Evolutionary conservation across 2,888 invertebrate species (phyloP), one percentile per base, ranked within the genome.

Genomic region (Sphaerophoria taeniata): DNA sequence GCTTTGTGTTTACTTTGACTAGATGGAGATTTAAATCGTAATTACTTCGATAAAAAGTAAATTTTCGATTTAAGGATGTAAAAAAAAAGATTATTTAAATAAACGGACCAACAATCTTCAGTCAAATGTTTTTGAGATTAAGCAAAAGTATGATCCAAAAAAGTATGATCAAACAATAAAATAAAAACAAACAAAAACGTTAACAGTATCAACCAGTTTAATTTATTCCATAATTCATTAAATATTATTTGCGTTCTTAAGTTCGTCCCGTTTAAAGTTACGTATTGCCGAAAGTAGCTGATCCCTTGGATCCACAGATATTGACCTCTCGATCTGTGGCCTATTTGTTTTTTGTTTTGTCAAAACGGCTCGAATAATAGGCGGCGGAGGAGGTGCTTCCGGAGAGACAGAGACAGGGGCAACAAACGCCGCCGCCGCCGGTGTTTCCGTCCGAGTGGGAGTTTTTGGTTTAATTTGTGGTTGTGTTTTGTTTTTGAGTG

Each of bases 241-340:
- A 60, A 49, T 49, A 65, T 24, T 24, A 24, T 65, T 65, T 65
- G n/a, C 2, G 49, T 65, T 49, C 49, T 91, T 91, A 11, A 92
- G 88, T 60, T 89, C 89, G 6, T 91, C 89, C 2, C 89, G 90
- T 75, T 95, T 95, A 87, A 96, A 96, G 89, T 93, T 95, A 87
- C 95, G 93, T 89, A 96, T 96, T 16, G 95, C 95, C 65, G 94
- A 93, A 90, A 96, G 92, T 43, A 97, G 92, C 88, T 94, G 93
- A 87, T 95, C 94, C 58, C 96, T 92, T 0, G 95, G 93, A 90
- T 96, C 95, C 2, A 91, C 88, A 24, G 87, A 33, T 16, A 89
- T 74, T 34, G 88, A 86, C 3, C 11, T 9, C 12, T 9, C 3
- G 3, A 74, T 39, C 5, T 78, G 81, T 16, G 49, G 7, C 24